Base-by-base conservation (phyloP, 2,888 invertebrate species). In the Cryptocheilus praepositus region DNA sequence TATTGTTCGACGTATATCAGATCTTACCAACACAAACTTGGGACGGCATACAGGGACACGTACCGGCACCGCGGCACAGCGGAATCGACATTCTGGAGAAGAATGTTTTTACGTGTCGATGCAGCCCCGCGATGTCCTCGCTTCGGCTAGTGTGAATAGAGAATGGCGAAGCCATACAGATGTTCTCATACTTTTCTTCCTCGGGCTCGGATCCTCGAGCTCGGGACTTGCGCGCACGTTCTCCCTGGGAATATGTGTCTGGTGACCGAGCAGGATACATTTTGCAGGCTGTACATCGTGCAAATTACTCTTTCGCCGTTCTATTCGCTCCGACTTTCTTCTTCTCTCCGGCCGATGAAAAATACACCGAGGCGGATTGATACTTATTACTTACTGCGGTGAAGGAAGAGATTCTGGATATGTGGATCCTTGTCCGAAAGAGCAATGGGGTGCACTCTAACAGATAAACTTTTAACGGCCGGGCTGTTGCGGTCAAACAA, bases 221-320 rank as follows among this genome's bases (percentile, higher is more conserved):
- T 28, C 3, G 28, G 28, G 4, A 5, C 7, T 11, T 36, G 11
- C 11, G 36, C 36, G 36, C 7, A 36, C 11, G 13, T 36, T 36
- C 11, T 36, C 36, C 7, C 36, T 11, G 36, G 11, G 36, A 36
- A 36, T 36, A 36, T 36, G 36, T 36, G 36, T 1, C 36, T 11
- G 36, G 36, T 36, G 36, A 36, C 36, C 36, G 36, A 36, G 36
- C n/a, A 51, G 43, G 61, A 45, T 64, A 56, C 63, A 51, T 63
- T 65, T 44, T 59, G 57, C 61, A 3, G 61, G 61, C 18, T 49
- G 53, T 46, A 59, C 52, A 19, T 59, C 67, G 75, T 68, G 78
- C 78, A 77, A 77, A 77, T 77, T 74, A 67, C 62, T 55, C 67
- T 73, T 61, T 70, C 73, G 74, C 36, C 36, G 7, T 69, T 70